A percentile compares a stretch with the other conserved stretches of the same genome.
These are phyloP conservation scores for Pseudobourletiella spinata DNA, from an alignment of 1,140 invertebrate species.

Conservation along the genomic window DNA sequence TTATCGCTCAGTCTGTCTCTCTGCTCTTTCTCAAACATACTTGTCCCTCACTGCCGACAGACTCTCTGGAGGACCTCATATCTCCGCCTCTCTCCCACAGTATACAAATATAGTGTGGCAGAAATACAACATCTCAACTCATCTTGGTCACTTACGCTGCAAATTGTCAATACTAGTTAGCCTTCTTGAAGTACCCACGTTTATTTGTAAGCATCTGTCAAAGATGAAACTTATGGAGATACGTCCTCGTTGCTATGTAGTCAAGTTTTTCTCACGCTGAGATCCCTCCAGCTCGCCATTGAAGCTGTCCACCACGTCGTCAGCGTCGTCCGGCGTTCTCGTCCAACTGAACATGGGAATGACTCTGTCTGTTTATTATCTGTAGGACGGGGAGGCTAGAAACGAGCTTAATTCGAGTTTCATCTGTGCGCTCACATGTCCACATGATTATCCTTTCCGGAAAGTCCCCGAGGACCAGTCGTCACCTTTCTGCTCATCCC, in stretches of 20 bases:
- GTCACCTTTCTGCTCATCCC: background rate
- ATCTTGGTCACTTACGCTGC: background rate
- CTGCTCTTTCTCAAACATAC: background rate
- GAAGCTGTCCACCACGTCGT: background rate
- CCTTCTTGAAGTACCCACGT: background rate
- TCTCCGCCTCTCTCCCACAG: background rate
- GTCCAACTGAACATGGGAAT: background rate
- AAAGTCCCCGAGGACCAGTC: conserved; percentile 55
- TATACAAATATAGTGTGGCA: background rate
- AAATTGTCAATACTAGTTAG: background rate
- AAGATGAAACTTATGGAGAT: background rate
- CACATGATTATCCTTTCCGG: conserved; percentile 64
- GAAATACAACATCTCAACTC: background rate
- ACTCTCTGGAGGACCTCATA: background rate
- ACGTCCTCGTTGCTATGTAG: background rate
- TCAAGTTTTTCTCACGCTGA: conserved; percentile 5
- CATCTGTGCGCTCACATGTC: conserved; percentile 78
- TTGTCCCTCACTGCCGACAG: background rate
- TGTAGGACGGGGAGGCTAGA: conserved; percentile 19
- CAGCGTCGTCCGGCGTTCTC: background rate
- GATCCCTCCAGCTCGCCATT: background rate
- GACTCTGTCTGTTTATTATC: background rate
- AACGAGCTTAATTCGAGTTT: conserved; percentile 56
- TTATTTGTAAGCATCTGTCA: background rate
- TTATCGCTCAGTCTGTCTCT: too few species aligned